These are phyloP conservation scores for Drosophila nasuta DNA, from an alignment of 1,140 invertebrate genomes.

Conservation along the genomic window DNA sequence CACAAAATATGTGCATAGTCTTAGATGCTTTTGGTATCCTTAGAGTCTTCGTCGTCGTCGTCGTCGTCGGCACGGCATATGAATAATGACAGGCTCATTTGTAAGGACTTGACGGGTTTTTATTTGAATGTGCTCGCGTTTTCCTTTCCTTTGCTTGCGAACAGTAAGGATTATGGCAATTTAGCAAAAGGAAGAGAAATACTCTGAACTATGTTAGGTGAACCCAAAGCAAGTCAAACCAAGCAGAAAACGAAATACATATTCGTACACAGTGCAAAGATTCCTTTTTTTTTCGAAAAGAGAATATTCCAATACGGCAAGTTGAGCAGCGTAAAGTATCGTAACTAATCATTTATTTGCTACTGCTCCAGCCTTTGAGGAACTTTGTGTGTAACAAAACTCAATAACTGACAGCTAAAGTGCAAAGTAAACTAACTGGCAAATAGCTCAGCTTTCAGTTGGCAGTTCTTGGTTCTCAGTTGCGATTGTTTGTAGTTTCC, in stretches of 20 bases:
- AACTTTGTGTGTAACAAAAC: constrained; percentile 19
- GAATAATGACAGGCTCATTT: constrained; percentile 79
- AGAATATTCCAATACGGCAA: constrained; percentile 7
- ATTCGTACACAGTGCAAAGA: neutral
- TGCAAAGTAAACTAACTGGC: constrained; percentile 27
- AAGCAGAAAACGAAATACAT: constrained; percentile 4
- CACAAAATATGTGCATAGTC: constrained; percentile 62
- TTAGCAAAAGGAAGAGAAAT: constrained; percentile 5
- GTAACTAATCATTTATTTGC: constrained; percentile 16
- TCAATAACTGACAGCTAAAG: constrained; percentile 23
- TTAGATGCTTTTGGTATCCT: constrained; percentile 23
- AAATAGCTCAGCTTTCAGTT: constrained; percentile 14
- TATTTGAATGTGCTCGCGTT: constrained; percentile 59
- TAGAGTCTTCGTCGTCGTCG: constrained; percentile 2
- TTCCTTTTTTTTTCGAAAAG: constrained; percentile 8
- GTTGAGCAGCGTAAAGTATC: constrained; percentile 2
- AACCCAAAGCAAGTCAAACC: neutral
- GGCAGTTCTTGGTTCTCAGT: neutral
- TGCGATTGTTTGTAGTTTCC: constrained; percentile 15
- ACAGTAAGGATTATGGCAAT: constrained; percentile 33
- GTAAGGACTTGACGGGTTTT: constrained; percentile 60
- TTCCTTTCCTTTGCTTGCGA: neutral
- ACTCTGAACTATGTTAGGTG: constrained; percentile 4
- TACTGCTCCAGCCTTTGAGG: neutral
- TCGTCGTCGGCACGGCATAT: constrained; percentile 40